A percentile compares a stretch with the other conserved stretches of the same genome.
These are phyloP conservation scores for Catotricha subobsoleta DNA, from an alignment of 2,888 invertebrate species.

Conservation along the genomic window DNA sequence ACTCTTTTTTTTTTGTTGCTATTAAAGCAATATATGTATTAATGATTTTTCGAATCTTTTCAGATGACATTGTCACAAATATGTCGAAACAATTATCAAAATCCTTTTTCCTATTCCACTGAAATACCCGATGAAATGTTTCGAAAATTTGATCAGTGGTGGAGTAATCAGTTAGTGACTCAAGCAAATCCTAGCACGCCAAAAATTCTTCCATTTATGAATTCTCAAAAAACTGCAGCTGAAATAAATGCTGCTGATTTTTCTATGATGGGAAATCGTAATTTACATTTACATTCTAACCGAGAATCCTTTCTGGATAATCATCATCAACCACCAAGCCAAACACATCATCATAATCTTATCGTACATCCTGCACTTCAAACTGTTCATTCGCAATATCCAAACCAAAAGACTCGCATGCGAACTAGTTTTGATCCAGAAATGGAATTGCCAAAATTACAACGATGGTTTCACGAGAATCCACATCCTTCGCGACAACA, in stretches of 20 bases:
- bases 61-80: conserved; percentile 68
- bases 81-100: conserved; percentile 56
- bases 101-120: conserved; percentile 44
- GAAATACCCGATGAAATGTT: conserved; percentile 70
- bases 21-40: too few species aligned
- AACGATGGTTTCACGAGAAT: conserved; percentile 93
- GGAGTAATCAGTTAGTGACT: conserved; percentile 55
- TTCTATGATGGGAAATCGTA: conserved; percentile 25
- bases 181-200: conserved; percentile 32
- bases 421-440: conserved; percentile 95
- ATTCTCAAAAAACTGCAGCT: conserved; percentile 30
- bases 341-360: conserved; percentile 23
- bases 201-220: conserved; percentile 32
- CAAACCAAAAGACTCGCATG: conserved; percentile 82
- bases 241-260: conserved; percentile 29
- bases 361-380: conserved; percentile 54
- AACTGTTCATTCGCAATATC: conserved; percentile 56
- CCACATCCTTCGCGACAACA: conserved; percentile 94
- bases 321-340: conserved; percentile 21
- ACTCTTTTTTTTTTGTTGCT: too few species aligned
- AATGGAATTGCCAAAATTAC: conserved; percentile 85
- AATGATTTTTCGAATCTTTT: too few species aligned
- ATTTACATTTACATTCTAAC: conserved; percentile 3
- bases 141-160: conserved; percentile 84
- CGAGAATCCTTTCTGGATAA: conserved; percentile 13